Evolutionary conservation across 2,113 vertebrate genomes (phyloP).

Genomic region (Phyllopteryx taeniolatus): DNA sequence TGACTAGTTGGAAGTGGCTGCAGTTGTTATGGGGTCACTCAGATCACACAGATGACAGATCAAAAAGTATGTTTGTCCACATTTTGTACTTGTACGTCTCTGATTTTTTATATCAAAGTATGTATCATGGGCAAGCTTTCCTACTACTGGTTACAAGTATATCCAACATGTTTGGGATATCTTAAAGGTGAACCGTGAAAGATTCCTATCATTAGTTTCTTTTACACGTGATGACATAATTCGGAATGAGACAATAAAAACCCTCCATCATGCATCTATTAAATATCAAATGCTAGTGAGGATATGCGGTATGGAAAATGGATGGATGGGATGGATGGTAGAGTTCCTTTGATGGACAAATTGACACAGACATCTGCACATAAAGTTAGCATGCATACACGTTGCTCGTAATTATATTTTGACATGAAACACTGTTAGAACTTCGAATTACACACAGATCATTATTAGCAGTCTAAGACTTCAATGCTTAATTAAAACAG

Average conservation of each 20-base stretch:
- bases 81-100: not conserved
- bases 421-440: conserved; percentile 48
- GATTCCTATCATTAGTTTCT: not conserved
- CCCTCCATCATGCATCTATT: conserved; percentile 3
- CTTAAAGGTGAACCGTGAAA: conserved; percentile 17
- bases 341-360: conserved; percentile 13
- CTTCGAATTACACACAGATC: conserved; percentile 71
- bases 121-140: not conserved
- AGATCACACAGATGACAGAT: too few relatives aligned
- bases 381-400: conserved; percentile 12
- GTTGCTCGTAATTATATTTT: conserved; percentile 53
- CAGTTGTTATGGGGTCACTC: not conserved
- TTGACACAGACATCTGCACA: not conserved
- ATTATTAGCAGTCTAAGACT: conserved; percentile 62
- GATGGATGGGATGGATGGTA: not conserved
- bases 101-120: not conserved
- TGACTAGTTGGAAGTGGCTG: not conserved
- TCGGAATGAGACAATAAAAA: conserved; percentile 5
- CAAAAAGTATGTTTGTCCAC: not conserved
- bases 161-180: not conserved
- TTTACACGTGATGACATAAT: conserved; percentile 11
- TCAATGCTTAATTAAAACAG: conserved; percentile 70
- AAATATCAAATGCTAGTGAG: conserved; percentile 13
- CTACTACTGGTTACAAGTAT: not conserved
- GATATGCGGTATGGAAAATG: too few relatives aligned